Evolutionary conservation across 2,113 vertebrate species (phyloP).

Genomic region (Rana temporaria): DNA sequence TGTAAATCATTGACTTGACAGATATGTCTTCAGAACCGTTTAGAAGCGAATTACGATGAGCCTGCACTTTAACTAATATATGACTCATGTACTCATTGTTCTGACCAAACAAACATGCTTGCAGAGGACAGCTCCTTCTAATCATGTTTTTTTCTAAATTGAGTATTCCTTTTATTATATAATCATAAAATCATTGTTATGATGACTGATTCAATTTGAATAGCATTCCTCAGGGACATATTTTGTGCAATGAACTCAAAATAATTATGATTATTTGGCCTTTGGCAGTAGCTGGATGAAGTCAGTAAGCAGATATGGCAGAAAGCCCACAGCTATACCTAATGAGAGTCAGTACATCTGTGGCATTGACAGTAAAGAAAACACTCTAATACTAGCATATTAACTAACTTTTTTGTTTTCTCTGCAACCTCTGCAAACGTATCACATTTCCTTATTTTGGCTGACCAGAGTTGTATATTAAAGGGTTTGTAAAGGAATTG

Average conservation of each 20-base stretch:
- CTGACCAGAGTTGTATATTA: not conserved
- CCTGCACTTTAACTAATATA: constrained; percentile 28
- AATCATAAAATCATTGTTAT: constrained; percentile 67
- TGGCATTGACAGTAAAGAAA: constrained; percentile 62
- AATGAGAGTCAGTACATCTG: constrained; percentile 69
- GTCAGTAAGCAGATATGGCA: constrained; percentile 62
- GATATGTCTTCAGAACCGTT: constrained; percentile 32
- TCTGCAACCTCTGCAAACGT: no score
- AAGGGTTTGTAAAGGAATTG: no score
- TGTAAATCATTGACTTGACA: constrained; percentile 22
- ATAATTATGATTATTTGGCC: constrained; percentile 73
- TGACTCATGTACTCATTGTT: constrained; percentile 48
- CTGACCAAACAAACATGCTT: constrained; percentile 43
- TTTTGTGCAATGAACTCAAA: constrained; percentile 67
- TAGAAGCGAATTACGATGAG: constrained; percentile 26
- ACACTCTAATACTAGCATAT: constrained; percentile 53
- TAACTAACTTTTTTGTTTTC: not conserved
- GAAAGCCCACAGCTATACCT: constrained; percentile 68
- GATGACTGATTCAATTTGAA: constrained; percentile 71
- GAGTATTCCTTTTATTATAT: constrained; percentile 60
- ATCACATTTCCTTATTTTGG: not conserved
- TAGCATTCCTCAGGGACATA: constrained; percentile 64
- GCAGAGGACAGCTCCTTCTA: constrained; percentile 37
- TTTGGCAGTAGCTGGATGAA: constrained; percentile 65
- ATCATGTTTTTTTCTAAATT: constrained; percentile 36